Evolutionary conservation across 2,888 invertebrate species (phyloP).

Genomic region (Drosophila monieri): DNA sequence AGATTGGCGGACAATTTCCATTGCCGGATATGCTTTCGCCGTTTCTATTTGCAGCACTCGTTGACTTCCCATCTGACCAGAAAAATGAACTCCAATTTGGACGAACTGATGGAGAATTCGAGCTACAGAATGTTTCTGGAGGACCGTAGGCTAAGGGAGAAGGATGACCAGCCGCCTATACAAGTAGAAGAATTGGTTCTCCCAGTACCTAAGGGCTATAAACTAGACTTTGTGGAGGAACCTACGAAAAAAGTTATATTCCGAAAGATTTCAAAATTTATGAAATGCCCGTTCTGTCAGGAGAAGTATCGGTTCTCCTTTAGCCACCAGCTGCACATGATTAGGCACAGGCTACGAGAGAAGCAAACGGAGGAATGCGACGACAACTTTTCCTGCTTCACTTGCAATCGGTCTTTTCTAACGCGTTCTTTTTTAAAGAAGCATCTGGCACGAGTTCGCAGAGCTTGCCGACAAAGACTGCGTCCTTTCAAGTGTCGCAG

Average conservation of each 20-base stretch:
- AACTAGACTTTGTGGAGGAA: conserved; percentile 6
- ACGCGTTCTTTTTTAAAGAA: background rate
- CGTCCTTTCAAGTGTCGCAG: conserved; percentile 30
- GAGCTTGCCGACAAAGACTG: background rate
- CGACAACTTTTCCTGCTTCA: conserved; percentile 4
- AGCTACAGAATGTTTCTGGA: conserved; percentile 7
- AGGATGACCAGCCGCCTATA: background rate
- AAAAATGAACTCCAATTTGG: conserved; percentile 8
- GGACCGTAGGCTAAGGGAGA: conserved; percentile 5
- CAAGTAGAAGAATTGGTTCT: conserved; percentile 3
- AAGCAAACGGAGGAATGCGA: background rate
- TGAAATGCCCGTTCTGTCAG: conserved; percentile 18
- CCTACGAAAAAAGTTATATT: background rate
- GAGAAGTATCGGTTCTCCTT: conserved; percentile 21
- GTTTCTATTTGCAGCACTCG: conserved; percentile 46
- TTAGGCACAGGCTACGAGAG: background rate
- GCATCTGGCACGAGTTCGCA: conserved; percentile 13
- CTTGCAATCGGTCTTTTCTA: conserved; percentile 28
- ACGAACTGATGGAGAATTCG: conserved; percentile 11
- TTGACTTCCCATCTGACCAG: conserved; percentile 35
- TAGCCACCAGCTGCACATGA: conserved; percentile 48
- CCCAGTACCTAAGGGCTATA: background rate
- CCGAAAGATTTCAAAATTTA: background rate
- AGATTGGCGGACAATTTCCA: conserved; percentile 42
- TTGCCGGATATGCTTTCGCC: conserved; percentile 42